Percentiles rank a stretch among this genome's conserved stretches.
Conservation (phyloP, 1,140 invertebrate genomes). For the Drosophila pachea region DNA sequence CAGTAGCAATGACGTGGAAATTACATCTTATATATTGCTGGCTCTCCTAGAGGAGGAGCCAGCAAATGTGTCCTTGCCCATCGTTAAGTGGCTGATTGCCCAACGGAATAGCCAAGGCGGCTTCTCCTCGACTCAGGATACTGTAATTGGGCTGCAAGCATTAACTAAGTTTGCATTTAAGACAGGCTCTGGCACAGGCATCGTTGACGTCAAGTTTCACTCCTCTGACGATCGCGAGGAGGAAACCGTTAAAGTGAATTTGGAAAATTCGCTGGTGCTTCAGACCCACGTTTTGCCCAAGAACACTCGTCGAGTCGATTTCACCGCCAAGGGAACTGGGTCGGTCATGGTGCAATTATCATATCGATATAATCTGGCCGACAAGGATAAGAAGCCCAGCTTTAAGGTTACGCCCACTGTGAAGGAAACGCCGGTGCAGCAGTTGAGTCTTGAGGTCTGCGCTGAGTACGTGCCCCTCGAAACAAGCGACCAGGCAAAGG, state of each 20-base stretch:
- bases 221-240: conserved; percentile 57
- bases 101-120: conserved; percentile 89
- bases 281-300: conserved; percentile 78
- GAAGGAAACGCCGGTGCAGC: conserved; percentile 85
- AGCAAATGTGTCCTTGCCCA: conserved; percentile 81
- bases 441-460: conserved; percentile 87
- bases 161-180: conserved; percentile 82
- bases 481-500: conserved; percentile 41
- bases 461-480: conserved; percentile 78
- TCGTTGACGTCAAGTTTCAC: conserved; percentile 59
- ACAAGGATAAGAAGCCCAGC: conserved; percentile 88
- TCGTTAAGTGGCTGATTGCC: conserved; percentile 85
- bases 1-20: conserved; percentile 86
- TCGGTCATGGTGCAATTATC: conserved; percentile 89
- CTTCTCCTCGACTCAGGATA: conserved; percentile 87
- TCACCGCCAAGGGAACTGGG: conserved; percentile 86
- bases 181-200: conserved; percentile 60
- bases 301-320: conserved; percentile 78
- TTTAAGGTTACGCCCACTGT: conserved; percentile 89
- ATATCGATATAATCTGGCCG: conserved; percentile 89
- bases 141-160: conserved; percentile 84
- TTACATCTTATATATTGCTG: conserved; percentile 87
- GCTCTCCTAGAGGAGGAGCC: conserved; percentile 82
- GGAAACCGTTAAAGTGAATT: conserved; percentile 75
- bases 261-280: conserved; percentile 79